phyloP scores from a whole-genome alignment of 1,140 invertebrate species.

The Mamestra configurata region DNA sequence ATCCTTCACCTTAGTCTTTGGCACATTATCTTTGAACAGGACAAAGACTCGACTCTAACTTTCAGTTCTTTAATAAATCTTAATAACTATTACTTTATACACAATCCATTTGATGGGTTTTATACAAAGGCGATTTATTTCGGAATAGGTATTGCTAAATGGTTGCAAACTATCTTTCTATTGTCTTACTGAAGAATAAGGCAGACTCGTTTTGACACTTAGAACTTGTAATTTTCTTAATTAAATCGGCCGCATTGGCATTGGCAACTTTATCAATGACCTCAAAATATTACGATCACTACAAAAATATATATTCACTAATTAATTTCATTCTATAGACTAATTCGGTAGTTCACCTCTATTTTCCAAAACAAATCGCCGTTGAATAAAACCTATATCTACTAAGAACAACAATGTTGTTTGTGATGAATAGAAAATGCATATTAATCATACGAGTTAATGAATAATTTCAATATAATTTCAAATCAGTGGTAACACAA shows the following conservation, averaged over 20 bases:
- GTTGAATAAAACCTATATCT: slow-evolving; percentile 1
- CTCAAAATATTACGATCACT: background rate
- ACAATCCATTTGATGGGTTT: slow-evolving; percentile 49
- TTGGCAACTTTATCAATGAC: background rate
- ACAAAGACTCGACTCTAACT: slow-evolving; percentile 82
- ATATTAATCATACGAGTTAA: slow-evolving; percentile 20
- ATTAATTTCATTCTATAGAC: background rate
- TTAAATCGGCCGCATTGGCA: background rate
- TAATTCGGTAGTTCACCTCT: background rate
- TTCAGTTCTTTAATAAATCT: slow-evolving; percentile 74
- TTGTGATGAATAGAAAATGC: slow-evolving; percentile 42
- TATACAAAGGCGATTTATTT: slow-evolving; percentile 53
- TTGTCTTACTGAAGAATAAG: too few species aligned
- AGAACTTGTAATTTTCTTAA: background rate
- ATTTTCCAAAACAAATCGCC: slow-evolving; percentile 29
- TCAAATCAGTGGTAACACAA: slow-evolving; percentile 49
- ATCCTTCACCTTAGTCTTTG: slow-evolving; percentile 83
- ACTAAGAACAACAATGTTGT: slow-evolving; percentile 22
- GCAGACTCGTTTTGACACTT: background rate
- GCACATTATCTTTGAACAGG: slow-evolving; percentile 85
- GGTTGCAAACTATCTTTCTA: too few species aligned
- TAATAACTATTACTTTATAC: slow-evolving; percentile 74
- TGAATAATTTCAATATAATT: slow-evolving; percentile 42
- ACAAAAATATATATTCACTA: slow-evolving; percentile 24
- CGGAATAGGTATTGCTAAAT: background rate